Base-by-base conservation (phyloP, 2,113 vertebrate species). In the Mormoops blainvillei region DNA sequence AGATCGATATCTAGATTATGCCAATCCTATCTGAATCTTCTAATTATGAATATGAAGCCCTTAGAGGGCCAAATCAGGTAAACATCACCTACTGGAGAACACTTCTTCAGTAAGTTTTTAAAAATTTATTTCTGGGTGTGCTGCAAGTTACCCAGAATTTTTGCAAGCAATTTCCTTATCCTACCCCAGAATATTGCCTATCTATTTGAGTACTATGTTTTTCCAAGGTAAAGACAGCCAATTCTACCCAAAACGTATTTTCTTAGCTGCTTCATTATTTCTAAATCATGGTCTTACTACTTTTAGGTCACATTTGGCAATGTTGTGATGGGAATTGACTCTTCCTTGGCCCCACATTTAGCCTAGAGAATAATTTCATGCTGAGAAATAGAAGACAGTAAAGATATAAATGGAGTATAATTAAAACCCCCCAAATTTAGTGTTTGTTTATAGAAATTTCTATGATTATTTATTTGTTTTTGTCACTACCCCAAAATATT, bases 211-310 rank as follows among this genome's bases (percentile, higher is more conserved):
- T 45, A 9, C 12, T 88, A 91, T 63, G 36, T 50, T 96, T 86
- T 63, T 87, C 48, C 92, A 92, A 91, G 8, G 24, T 52, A 94
- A 45, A 91, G 31, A 70, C 18, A 97, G 45, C 54, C 87, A 95
- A 18, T 78, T 97, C 73, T 77, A 82, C 4, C 6, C 12, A 54
- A 96, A 89, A 38, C 77, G 19, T 91, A 87, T 76, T 84, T 70
- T 38, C 33, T 95, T 36, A 50, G 36, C 50, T 63, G 48, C 70
- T 78, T 88, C 26, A 76, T 54, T 58, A 41, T 67, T 95, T 94
- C 81, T 86, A 70, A 68, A 92, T 87, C 67, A 94, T 3, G 56
- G 11, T 20, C 87, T 96, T 85, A 84, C 14, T 16, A 82, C 20
- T 93, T 73, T 87, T 15, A n/a, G 20, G 56, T 43, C 61, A 97